Evolutionary conservation across 2,888 invertebrate genomes (phyloP), one percentile per base, ranked within the genome.

Genomic region (Noctua janthe): DNA sequence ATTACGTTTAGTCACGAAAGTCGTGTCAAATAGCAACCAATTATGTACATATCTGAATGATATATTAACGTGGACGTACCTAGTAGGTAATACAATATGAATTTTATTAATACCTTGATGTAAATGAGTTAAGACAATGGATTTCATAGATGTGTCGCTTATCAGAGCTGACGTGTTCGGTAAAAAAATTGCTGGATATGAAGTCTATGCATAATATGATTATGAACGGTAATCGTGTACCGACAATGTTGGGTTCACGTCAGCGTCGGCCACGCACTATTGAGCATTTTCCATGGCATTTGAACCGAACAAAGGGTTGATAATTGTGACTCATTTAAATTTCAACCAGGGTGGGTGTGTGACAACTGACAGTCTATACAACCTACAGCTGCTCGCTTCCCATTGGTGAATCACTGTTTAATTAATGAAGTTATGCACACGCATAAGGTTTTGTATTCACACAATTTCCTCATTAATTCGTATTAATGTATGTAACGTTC

Each of bases 1-100:
- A 91, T 92, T 91, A 90, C 88, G 91, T 88, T 84, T 81, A 88
- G 93, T 92, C 93, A 93, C 93, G 93, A 92, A 91, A 90, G 78
- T 91, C 92, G 90, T 92, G 92, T 92, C 88, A 89, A 91, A 91
- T 90, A 84, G 76, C 81, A 87, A 90, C 89, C 86, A 86, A 87
- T 89, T 89, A 88, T 90, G 88, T 87, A 85, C 90, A 91, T 89
- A 87, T 76, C 77, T 81, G 82, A 88, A 73, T 87, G 82, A 86
- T 88, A 80, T 87, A 88, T 87, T 82, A 80, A 84, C 47, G 56
- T 76, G 76, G 75, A 78, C 71, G 59, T 71, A 69, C 56, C 35
- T 80, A 56, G 62, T 67, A 74, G 62, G 59, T 62, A 74, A 82
- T 78, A 77, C 51, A 80, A 69, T 82, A 59, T 67, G 56, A 80